A percentile compares a stretch with the other conserved stretches of the same genome.
These are phyloP conservation scores for Ctenochaetus hawaiiensis DNA, from an alignment of 2,797 vertebrate species.

Conservation along the genomic window DNA sequence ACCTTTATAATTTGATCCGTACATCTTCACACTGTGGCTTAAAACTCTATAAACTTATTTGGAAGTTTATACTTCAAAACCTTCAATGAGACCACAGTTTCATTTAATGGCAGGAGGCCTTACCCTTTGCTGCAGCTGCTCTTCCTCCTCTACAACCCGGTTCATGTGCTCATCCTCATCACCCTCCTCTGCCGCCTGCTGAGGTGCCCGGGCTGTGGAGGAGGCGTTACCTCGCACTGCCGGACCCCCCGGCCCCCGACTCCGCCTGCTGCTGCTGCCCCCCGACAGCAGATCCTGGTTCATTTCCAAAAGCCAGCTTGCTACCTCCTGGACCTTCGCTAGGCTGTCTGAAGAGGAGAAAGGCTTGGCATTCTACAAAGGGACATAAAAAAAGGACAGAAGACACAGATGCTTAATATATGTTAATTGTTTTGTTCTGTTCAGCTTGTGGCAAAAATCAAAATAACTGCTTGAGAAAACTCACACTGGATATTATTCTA, in stretches of 20 bases:
- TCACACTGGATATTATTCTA: constrained; percentile 21
- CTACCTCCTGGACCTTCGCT: constrained; percentile 99
- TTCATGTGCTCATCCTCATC: constrained; percentile 90
- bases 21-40: not conserved
- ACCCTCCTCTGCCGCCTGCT: constrained; percentile 92
- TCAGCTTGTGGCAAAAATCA: not conserved
- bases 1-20: not conserved
- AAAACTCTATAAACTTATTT: not conserved
- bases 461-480: not conserved
- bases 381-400: constrained; percentile 50
- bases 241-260: constrained; percentile 92
- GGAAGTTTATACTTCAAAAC: not conserved
- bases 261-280: constrained; percentile 98
- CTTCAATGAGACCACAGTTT: not conserved
- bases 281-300: constrained; percentile 99
- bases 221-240: constrained; percentile 96
- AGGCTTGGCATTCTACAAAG: constrained; percentile 95
- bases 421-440: constrained; percentile 2
- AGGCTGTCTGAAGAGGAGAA: constrained; percentile 99
- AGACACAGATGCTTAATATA: constrained; percentile 8
- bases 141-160: constrained; percentile 85
- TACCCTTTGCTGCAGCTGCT: constrained; percentile 78
- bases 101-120: not conserved
- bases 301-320: constrained; percentile 99
- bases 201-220: constrained; percentile 95